Conservation (phyloP, 2,113 vertebrate genomes). For the Delphinus delphis region DNA sequence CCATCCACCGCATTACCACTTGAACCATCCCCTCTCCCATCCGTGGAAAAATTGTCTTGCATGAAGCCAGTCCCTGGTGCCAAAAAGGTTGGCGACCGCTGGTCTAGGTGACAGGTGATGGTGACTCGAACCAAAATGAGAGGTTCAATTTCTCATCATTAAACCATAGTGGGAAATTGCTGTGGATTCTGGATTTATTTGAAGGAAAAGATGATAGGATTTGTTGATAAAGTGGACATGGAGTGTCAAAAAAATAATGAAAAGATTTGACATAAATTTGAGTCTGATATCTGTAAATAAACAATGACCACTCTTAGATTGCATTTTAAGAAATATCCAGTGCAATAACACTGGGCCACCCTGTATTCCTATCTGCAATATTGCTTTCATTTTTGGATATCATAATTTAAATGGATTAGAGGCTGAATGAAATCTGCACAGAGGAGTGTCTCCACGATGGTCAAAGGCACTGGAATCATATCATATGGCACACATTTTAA, state of each 20-base stretch:
- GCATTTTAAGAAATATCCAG: background rate
- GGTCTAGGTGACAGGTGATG: background rate
- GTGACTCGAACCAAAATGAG: background rate
- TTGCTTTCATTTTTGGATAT: background rate
- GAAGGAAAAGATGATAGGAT: background rate
- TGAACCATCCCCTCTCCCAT: too few relatives aligned
- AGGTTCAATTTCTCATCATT: background rate
- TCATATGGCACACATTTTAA: background rate
- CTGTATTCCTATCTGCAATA: background rate
- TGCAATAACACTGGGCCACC: background rate
- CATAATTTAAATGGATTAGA: background rate
- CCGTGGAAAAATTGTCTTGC: too few relatives aligned
- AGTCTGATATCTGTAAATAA: background rate
- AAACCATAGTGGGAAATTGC: background rate
- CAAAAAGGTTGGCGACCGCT: too few relatives aligned
- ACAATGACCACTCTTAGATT: background rate
- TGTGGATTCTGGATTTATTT: background rate
- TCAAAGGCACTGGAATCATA: background rate
- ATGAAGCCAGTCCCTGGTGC: too few relatives aligned
- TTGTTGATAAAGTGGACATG: background rate
- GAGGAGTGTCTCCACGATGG: background rate
- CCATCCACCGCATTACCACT: too few relatives aligned
- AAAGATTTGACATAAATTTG: background rate
- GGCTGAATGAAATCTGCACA: background rate
- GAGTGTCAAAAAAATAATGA: background rate